Conservation (phyloP, 2,888 invertebrate genomes). For the Creontiades dilutus region DNA sequence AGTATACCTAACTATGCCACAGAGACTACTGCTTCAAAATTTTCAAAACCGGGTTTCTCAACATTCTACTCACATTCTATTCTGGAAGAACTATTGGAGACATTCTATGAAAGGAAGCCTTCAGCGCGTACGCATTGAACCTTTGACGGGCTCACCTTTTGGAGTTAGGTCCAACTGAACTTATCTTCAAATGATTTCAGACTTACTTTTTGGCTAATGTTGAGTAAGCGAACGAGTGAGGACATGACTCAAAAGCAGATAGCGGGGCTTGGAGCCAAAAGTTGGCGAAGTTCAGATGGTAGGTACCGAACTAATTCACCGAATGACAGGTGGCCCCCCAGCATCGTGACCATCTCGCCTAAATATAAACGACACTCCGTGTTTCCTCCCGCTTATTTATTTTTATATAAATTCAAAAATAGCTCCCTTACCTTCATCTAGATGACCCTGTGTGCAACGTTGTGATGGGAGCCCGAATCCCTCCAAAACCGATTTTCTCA, state of each 20-base stretch:
- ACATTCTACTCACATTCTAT: too few species aligned
- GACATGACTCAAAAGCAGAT: neutral
- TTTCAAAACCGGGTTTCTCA: too few species aligned
- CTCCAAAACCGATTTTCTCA: too few species aligned
- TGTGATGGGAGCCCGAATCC: neutral
- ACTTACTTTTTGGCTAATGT: neutral
- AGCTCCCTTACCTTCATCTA: slow-evolving; percentile 34
- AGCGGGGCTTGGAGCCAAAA: slow-evolving; percentile 4
- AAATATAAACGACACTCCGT: slow-evolving; percentile 52
- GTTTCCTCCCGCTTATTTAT: slow-evolving; percentile 46
- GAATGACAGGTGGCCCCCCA: slow-evolving; percentile 39
- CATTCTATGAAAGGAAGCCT: too few species aligned
- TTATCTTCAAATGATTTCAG: too few species aligned
- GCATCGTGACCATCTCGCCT: slow-evolving; percentile 31
- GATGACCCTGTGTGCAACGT: slow-evolving; percentile 5
- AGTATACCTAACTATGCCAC: too few species aligned
- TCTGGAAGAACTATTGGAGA: too few species aligned
- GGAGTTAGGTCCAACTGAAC: neutral
- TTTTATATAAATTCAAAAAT: slow-evolving; percentile 41
- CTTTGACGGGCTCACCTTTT: too few species aligned
- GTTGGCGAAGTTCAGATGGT: neutral
- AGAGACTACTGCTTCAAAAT: too few species aligned
- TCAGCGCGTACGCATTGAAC: too few species aligned
- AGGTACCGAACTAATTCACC: slow-evolving; percentile 28
- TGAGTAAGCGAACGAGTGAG: neutral